Conservation (phyloP, 2,888 invertebrate species). For the Andrena bucephala region DNA sequence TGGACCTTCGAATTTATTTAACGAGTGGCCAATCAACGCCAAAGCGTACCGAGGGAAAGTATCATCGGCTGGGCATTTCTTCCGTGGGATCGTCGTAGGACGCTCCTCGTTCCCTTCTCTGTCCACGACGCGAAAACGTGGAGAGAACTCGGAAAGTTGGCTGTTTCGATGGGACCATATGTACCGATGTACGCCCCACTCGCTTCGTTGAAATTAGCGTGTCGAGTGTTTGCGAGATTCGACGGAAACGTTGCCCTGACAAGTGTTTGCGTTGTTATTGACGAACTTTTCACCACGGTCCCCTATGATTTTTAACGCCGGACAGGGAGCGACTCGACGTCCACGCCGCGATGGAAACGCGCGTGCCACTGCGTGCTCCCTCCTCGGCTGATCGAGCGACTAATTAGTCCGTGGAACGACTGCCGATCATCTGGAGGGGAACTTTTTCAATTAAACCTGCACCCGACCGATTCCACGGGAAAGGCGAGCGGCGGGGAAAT, state of each 20-base stretch:
- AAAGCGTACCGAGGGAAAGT: slow-evolving; percentile 58
- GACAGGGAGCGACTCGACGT: neutral
- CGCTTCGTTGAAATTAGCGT: slow-evolving; percentile 61
- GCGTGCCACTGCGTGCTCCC: neutral
- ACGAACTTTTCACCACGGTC: slow-evolving; percentile 28
- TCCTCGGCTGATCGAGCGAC: slow-evolving; percentile 26
- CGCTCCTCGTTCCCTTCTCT: neutral
- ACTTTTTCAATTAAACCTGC: slow-evolving; percentile 67
- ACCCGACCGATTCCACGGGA: neutral
- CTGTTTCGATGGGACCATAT: slow-evolving; percentile 27
- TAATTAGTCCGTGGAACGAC: slow-evolving; percentile 34
- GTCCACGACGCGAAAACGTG: neutral
- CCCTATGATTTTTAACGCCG: slow-evolving; percentile 42
- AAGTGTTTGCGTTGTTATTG: slow-evolving; percentile 54
- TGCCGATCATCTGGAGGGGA: slow-evolving; percentile 39
- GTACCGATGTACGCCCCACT: neutral
- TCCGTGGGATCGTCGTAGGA: neutral
- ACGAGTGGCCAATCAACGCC: slow-evolving; percentile 75
- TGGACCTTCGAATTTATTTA: slow-evolving; percentile 77
- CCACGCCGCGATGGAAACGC: neutral
- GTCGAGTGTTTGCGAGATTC: slow-evolving; percentile 55
- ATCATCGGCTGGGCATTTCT: slow-evolving; percentile 3
- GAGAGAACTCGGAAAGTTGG: slow-evolving; percentile 2
- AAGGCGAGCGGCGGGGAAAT: slow-evolving; percentile 19
- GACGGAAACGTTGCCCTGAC: slow-evolving; percentile 10